Percentiles rank a stretch among this genome's conserved stretches.
Conservation (phyloP, 2,113 vertebrate species). For the Chaetops frenatus region DNA sequence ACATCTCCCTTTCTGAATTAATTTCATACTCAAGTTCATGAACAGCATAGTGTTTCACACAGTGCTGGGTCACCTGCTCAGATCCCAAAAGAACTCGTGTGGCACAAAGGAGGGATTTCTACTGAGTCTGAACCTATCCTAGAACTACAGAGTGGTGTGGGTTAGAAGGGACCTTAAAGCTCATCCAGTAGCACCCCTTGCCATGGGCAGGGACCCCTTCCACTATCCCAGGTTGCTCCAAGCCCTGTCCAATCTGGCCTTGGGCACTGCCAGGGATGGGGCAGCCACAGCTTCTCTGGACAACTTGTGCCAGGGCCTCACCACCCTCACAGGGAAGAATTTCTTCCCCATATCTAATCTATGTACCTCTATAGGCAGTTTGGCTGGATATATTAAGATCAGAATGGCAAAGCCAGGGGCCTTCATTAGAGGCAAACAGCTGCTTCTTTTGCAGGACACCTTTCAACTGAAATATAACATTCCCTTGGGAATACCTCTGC, state of each 20-base stretch:
- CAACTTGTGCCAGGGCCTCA: too few relatives aligned
- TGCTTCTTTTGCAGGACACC: neutral
- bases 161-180: neutral
- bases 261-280: neutral
- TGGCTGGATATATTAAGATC: neutral
- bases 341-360: neutral
- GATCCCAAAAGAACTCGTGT: neutral
- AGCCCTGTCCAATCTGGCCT: rapidly evolving
- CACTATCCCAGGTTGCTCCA: neutral
- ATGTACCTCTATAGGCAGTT: neutral
- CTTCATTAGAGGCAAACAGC: neutral
- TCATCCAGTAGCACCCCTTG: neutral
- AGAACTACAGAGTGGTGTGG: neutral
- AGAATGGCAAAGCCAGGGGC: neutral
- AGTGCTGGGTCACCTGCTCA: neutral
- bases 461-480: neutral
- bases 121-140: neutral
- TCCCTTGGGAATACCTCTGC: neutral
- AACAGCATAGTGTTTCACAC: neutral
- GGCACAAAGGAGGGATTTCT: neutral
- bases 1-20: neutral
- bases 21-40: neutral
- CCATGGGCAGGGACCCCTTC: neutral
- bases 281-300: neutral
- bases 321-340: neutral